Evolutionary conservation across 1,140 invertebrate species (phyloP).

Genomic region (Amphibalanus amphitrite): DNA sequence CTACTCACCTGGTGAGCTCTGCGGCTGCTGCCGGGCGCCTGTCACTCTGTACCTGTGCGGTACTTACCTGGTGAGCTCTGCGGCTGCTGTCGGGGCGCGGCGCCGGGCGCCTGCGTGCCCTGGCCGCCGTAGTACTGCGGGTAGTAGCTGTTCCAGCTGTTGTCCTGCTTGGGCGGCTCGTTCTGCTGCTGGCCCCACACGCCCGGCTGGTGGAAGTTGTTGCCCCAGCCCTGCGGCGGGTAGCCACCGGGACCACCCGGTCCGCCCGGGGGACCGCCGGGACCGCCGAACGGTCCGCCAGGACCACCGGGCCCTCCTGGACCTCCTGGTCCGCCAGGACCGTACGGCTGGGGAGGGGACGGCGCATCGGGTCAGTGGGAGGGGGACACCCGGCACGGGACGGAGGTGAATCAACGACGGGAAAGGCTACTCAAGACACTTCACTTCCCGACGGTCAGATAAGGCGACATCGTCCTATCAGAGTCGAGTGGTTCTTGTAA

Average conservation of each 20-base stretch:
- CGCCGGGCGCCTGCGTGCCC: not conserved
- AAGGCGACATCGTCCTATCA: too few relatives aligned
- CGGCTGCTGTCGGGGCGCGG: not conserved
- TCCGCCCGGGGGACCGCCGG: conserved; percentile 26
- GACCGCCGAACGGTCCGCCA: conserved; percentile 7
- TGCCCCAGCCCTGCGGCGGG: conserved; percentile 33
- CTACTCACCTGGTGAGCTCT: too few relatives aligned
- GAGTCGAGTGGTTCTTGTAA: too few relatives aligned
- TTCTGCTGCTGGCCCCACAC: conserved; percentile 3
- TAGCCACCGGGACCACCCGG: conserved; percentile 23
- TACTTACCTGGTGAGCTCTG: not conserved
- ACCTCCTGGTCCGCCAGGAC: not conserved
- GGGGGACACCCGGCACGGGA: too few relatives aligned
- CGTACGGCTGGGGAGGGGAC: not conserved
- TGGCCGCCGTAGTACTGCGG: conserved; percentile 3
- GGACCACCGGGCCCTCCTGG: too few relatives aligned
- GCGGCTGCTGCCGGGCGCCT: not conserved
- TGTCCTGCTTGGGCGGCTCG: conserved; percentile 1
- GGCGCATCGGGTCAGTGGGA: too few relatives aligned
- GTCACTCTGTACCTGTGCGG: too few relatives aligned
- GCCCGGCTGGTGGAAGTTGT: conserved; percentile 26
- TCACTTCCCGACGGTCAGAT: too few relatives aligned
- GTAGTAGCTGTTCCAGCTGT: conserved; percentile 11
- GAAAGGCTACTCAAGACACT: too few relatives aligned
- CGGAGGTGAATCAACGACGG: too few relatives aligned